A percentile compares a stretch with the other conserved stretches of the same genome.
These are phyloP conservation scores for Python bivittatus DNA, from an alignment of 2,113 vertebrate species.

Conservation along the genomic window DNA sequence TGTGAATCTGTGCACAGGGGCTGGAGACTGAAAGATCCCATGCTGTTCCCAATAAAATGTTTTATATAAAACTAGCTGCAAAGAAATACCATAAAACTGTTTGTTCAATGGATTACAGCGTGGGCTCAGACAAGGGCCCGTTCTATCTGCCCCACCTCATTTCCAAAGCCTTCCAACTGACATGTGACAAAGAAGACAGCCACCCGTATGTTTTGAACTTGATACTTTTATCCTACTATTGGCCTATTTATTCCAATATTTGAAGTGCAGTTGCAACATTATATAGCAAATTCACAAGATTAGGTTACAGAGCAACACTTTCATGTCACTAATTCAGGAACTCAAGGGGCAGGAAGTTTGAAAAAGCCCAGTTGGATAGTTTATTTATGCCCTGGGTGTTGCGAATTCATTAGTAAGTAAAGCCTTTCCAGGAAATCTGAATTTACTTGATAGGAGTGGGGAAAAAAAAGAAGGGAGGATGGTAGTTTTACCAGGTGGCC, in stretches of 20 bases:
- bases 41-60: background rate
- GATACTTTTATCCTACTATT: slow-evolving; percentile 12
- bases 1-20: background rate
- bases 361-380: rapidly evolving
- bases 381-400: slow-evolving; percentile 17
- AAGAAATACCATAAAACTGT: background rate
- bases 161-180: rapidly evolving
- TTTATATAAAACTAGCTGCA: rapidly evolving
- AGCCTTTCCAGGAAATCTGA: slow-evolving; percentile 47
- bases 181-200: background rate
- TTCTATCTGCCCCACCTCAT: background rate
- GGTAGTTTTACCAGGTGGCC: background rate
- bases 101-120: rapidly evolving
- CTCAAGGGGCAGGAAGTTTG: background rate
- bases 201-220: slow-evolving; percentile 31
- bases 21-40: background rate
- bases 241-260: background rate
- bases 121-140: background rate
- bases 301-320: slow-evolving; percentile 38
- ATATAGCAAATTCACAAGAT: background rate
- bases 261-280: background rate
- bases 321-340: slow-evolving; percentile 28
- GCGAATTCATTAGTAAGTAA: slow-evolving; percentile 16
- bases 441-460: slow-evolving; percentile 25
- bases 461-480: slow-evolving; percentile 12